phyloP scores from a whole-genome alignment of 2,797 vertebrate species.

The Uromys caudimaculatus region DNA sequence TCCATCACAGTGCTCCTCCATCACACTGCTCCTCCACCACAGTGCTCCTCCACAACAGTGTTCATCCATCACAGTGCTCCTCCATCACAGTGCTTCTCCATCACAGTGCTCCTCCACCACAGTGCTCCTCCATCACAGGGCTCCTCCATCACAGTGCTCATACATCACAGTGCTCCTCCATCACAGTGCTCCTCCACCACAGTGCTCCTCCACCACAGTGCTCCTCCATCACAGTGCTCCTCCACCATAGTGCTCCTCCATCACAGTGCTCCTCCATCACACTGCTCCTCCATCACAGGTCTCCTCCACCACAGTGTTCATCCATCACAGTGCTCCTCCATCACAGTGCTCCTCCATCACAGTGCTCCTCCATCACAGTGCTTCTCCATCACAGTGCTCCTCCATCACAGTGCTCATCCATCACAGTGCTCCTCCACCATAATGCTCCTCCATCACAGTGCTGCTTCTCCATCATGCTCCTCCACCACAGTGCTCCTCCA shows the following conservation, averaged over 20 bases:
- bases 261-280: background rate
- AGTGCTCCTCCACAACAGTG: no score
- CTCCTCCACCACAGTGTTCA: background rate
- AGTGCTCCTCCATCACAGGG: background rate
- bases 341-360: background rate
- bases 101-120: background rate
- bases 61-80: background rate
- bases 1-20: background rate
- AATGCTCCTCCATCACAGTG: no score
- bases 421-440: background rate
- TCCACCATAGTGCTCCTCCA: background rate
- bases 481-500: background rate
- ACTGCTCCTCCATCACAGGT: background rate
- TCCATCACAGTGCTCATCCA: background rate
- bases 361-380: background rate
- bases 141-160: background rate
- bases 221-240: background rate
- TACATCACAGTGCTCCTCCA: no score
- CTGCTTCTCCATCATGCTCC: background rate
- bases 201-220: background rate
- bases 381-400: background rate
- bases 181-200: no score
- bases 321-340: background rate
- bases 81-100: background rate
- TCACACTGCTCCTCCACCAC: background rate